These are phyloP conservation scores for Peromyscus eremicus DNA, from an alignment of 2,797 vertebrate species.

Conservation along the genomic window DNA sequence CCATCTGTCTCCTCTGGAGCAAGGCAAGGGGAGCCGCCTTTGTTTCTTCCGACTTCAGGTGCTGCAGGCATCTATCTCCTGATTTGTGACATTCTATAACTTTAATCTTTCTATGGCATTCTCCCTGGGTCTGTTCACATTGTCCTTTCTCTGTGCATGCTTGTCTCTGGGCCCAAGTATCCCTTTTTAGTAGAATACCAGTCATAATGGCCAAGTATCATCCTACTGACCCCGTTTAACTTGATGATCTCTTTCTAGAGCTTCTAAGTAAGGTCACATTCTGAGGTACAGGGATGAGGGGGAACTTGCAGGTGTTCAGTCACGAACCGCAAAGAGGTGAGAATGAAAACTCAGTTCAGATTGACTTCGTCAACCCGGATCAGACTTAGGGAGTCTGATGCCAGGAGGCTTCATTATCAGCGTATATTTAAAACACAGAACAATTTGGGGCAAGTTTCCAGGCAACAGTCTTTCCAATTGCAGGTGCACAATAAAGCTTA, in stretches of 20 bases:
- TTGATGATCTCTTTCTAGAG: neutral
- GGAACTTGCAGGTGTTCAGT: neutral
- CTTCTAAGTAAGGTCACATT: neutral
- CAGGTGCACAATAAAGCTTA: neutral
- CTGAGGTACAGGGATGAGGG: neutral
- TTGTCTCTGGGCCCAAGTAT: neutral
- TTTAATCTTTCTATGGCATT: accelerated
- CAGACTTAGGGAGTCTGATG: neutral
- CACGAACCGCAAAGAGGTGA: neutral
- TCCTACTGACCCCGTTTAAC: neutral
- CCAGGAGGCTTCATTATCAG: too few species aligned
- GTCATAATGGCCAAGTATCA: neutral
- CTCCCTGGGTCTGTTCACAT: neutral
- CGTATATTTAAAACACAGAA: neutral
- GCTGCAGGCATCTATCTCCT: neutral
- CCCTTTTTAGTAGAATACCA: neutral
- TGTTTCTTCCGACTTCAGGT: neutral
- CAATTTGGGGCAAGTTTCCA: neutral
- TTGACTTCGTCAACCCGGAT: too few species aligned
- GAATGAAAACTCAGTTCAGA: neutral
- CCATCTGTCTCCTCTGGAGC: neutral
- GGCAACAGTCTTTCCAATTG: neutral
- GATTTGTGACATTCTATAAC: neutral
- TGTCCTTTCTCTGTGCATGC: neutral
- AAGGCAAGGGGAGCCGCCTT: neutral